phyloP scores from a whole-genome alignment of 64 coral and sea anemone species.

The Pocillopora damicornis region DNA sequence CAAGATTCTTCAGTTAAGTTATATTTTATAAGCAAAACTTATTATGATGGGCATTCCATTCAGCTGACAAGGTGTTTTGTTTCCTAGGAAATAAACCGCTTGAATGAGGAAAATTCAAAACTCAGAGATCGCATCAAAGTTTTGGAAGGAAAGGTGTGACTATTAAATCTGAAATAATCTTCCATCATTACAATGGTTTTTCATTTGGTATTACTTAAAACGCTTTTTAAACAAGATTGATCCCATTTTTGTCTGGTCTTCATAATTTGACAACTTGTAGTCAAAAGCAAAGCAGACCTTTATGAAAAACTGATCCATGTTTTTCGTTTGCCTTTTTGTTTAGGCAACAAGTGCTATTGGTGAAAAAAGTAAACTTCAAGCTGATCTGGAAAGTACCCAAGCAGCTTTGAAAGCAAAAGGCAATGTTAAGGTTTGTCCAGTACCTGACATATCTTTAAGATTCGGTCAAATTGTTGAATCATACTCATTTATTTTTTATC shows the following conservation, averaged over 20 bases:
- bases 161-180: not conserved
- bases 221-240: too few species aligned
- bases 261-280: too few species aligned
- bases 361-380: conserved; percentile 88
- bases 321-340: not conserved
- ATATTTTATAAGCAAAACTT: too few species aligned
- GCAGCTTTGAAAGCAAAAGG: conserved; percentile 74
- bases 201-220: too few species aligned
- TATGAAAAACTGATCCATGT: too few species aligned
- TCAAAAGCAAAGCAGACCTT: too few species aligned
- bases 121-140: conserved; percentile 83
- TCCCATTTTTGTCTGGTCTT: too few species aligned
- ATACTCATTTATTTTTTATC: not conserved
- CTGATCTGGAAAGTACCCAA: conserved; percentile 78
- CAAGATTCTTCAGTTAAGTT: too few species aligned
- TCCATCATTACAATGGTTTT: too few species aligned
- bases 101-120: conserved; percentile 96
- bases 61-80: not conserved
- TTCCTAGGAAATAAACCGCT: conserved; percentile 86
- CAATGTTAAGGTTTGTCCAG: conserved; percentile 68
- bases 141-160: conserved; percentile 78
- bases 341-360: conserved; percentile 90
- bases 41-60: not conserved
- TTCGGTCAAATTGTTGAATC: not conserved
- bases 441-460: not conserved